These are phyloP conservation scores for Rhynchomys soricoides DNA, from an alignment of 2,113 vertebrate species.

Conservation along the genomic window DNA sequence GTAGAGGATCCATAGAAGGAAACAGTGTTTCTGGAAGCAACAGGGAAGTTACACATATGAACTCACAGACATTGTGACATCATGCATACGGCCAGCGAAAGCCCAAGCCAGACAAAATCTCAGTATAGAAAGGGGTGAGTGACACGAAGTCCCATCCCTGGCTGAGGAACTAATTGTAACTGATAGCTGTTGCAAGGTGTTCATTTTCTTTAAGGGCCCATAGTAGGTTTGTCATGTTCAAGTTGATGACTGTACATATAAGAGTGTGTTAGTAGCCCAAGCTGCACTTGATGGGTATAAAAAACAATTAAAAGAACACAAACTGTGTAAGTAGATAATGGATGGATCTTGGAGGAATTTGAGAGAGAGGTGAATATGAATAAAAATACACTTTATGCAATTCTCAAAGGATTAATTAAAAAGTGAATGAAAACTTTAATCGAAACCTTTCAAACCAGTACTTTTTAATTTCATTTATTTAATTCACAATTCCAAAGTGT, in stretches of 20 bases:
- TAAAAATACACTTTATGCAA: background rate
- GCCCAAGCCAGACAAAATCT: background rate
- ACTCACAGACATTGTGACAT: background rate
- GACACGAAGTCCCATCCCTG: background rate
- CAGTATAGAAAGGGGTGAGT: too few species aligned
- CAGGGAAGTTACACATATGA: background rate
- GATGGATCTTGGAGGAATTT: background rate
- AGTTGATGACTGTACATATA: background rate
- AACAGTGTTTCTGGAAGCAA: background rate
- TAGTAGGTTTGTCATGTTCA: background rate
- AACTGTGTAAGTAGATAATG: background rate
- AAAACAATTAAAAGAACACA: background rate
- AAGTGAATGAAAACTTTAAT: background rate
- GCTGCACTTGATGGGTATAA: background rate
- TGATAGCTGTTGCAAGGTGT: background rate
- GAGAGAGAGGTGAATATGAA: background rate
- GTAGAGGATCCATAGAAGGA: background rate
- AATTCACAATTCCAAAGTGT: too few species aligned
- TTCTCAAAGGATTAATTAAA: background rate
- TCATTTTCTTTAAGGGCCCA: background rate
- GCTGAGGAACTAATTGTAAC: background rate
- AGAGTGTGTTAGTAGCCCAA: background rate
- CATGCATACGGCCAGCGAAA: too few species aligned
- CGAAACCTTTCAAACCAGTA: slow-evolving; percentile 62
- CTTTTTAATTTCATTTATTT: too few species aligned